Evolutionary conservation across 64 coral and sea anemone genomes (phyloP), one percentile per base, ranked within the genome.

Genomic region (Trachythela sp.): DNA sequence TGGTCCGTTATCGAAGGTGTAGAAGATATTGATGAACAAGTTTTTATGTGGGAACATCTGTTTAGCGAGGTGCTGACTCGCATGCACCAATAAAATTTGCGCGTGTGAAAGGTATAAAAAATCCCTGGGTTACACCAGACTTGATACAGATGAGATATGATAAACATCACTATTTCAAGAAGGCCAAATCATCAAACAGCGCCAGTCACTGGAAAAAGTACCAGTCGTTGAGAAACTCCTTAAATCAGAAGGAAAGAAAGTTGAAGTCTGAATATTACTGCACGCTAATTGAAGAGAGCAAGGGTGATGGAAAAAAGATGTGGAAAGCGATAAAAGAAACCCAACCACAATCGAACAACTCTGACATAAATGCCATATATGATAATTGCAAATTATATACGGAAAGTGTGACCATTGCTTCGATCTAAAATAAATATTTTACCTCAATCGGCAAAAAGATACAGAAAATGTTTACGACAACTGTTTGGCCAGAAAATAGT

Each of bases 81-180:
- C 59, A 90, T 32, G 77, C 80, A 29, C 83, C 83, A 3, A 27
- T 86, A 13, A 40, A 67, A 85, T 11, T 41, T 35, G 86, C 8
- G 30, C 36, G 59, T 33, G 39, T 91, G 27, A 85, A 76, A 45
- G 56, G 67, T 24, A 91, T 33, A 48, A 45, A 37, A 5, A 59
- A 29, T 86, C 83, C 83, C 7, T 91, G 89, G 84, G 43, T 91
- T 35, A 86, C 83, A 22, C 4, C n/a, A 17, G 50, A 58, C n/a
- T 39, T 91, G 15, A 91, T 54, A 24, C 14, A 30, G 22, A 42
- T 86, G 35, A 91, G 68, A 54, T 18, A 86, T 86, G 13, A 64
- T 36, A 71, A 54, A 85, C 39, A 85, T 33, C 70, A 72, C 58
- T 6, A 36, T 43, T 85, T 86, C 20, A 91, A 86, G 71, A 51